These are phyloP conservation scores for Zaprionus kolodkinae DNA, from an alignment of 1,140 invertebrate species.

Conservation along the genomic window DNA sequence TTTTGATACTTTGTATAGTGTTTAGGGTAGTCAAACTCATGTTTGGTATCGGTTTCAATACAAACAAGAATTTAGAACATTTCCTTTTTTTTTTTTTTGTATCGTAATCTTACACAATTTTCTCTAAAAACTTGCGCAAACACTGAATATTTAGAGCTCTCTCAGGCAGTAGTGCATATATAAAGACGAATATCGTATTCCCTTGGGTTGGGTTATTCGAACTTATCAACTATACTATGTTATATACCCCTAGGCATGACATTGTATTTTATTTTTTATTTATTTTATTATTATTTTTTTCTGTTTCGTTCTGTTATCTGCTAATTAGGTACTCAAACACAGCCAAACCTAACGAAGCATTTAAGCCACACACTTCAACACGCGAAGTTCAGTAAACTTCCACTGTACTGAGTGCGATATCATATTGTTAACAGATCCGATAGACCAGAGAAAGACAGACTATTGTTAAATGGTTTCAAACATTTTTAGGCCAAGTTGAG, in stretches of 20 bases:
- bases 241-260: background rate
- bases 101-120: background rate
- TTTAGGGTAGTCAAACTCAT: background rate
- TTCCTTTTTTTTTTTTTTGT: too few species aligned
- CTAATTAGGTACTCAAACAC: slow-evolving; percentile 12
- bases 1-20: background rate
- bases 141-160: background rate
- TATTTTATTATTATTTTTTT: too few species aligned
- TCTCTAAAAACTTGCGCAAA: slow-evolving; percentile 2
- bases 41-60: background rate
- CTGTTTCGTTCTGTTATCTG: slow-evolving; percentile 1
- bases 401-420: slow-evolving; percentile 5
- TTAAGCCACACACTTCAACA: slow-evolving; percentile 48
- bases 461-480: slow-evolving; percentile 17
- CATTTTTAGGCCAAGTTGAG: slow-evolving; percentile 59
- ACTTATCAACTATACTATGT: background rate
- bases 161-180: background rate
- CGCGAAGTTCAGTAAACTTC: slow-evolving; percentile 18
- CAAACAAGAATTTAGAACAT: background rate
- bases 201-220: background rate
- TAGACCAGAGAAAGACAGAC: background rate
- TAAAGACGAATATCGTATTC: background rate
- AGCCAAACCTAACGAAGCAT: slow-evolving; percentile 46
- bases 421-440: background rate
- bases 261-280: background rate